Evolutionary conservation across 2,888 invertebrate genomes (phyloP), one percentile per base, ranked within the genome.

Genomic region (Bombylius discolor): DNA sequence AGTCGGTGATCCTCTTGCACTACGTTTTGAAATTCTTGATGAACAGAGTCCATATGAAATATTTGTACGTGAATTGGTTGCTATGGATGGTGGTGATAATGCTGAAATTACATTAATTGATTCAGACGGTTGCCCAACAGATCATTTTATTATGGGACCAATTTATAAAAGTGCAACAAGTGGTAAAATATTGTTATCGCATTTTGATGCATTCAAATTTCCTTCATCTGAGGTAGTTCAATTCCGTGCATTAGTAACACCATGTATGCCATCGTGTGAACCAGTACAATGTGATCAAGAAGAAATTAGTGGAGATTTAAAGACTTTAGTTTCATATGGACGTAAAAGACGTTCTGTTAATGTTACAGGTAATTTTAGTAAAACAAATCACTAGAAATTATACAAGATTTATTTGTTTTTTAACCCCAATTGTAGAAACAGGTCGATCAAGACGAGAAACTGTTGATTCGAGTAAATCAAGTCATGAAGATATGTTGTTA

Each of bases 131-230:
- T 95, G 93, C 69, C 94, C 94, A 13, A 93, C 93, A 33, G 93
- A 94, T 73, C 88, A 91, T 69, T 88, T 90, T 73, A 93, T 94
- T 71, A 91, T 94, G 92, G 92, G 92, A 66, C 89, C 92, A 31
- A 81, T 94, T 60, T 87, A 87, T 76, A 90, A 91, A 76, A 87
- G 89, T 47, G 79, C 82, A 47, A 78, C 82, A 64, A 82, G 84
- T 59, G 87, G 87, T 75, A 90, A 91, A 81, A 82, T 89, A 65
- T 77, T 94, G 60, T 77, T 92, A 59, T 92, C 93, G 53, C 87
- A 90, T 76, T 94, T 95, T 76, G 94, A 94, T 73, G 94, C 94
- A 45, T 95, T 95, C 81, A 94, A 95, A 74, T 95, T 95, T 79
- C 94, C 94, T 48, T 92, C 92, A 52, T 92, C 92, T 13, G 93